Evolutionary conservation across 2,113 vertebrate genomes (phyloP).

Genomic region (Sprattus sprattus): DNA sequence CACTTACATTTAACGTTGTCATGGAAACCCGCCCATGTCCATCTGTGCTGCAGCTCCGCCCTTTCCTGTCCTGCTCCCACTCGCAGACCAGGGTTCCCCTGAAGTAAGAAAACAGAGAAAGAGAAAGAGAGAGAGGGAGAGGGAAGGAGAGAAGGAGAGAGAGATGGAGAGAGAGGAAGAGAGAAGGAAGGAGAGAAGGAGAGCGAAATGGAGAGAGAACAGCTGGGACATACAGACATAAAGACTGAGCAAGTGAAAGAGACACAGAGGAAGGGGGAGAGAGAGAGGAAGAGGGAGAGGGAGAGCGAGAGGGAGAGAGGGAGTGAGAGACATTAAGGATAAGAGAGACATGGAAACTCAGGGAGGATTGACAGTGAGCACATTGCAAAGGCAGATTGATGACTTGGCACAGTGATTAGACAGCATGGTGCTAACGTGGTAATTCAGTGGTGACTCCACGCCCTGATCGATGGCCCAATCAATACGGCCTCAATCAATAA

Average conservation of each 20-base stretch:
- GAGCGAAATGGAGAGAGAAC: background rate
- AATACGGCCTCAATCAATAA: constrained; percentile 38
- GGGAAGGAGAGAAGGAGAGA: background rate
- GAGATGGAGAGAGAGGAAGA: constrained; percentile 6
- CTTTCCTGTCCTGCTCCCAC: background rate
- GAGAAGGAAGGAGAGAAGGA: background rate
- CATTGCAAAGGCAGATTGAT: background rate
- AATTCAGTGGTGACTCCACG: constrained; percentile 17
- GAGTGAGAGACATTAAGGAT: background rate
- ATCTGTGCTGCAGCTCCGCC: background rate
- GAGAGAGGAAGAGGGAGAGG: background rate
- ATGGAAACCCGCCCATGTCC: background rate
- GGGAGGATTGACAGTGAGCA: background rate
- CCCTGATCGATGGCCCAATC: constrained; percentile 43
- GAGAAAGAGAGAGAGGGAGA: background rate
- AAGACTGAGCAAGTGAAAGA: background rate
- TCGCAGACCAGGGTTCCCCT: background rate
- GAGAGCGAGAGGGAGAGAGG: background rate
- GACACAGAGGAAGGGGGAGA: background rate
- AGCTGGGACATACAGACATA: background rate
- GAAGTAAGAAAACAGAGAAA: background rate
- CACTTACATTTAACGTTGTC: background rate
- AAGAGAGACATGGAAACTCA: background rate
- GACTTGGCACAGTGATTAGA: background rate
- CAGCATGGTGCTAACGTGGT: constrained; percentile 23